A percentile compares a stretch with the other conserved stretches of the same genome.
Evolutionary conservation across 2,888 invertebrate genomes (phyloP).

Genomic region (Sthenelais limicola): DNA sequence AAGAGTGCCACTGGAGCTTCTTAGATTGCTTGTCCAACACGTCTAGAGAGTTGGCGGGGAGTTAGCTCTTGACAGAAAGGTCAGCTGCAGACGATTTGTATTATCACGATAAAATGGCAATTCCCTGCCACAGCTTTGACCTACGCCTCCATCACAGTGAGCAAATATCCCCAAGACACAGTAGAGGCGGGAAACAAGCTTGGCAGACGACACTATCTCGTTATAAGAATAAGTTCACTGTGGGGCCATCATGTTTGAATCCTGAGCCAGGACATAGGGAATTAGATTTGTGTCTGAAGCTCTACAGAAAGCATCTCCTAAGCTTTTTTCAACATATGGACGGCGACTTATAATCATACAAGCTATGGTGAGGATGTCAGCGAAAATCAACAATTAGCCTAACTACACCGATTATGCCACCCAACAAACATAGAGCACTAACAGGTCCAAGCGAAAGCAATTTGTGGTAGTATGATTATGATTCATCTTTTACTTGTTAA

Average conservation of each 20-base stretch:
- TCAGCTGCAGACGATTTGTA: slow-evolving; percentile 19
- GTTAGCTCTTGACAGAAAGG: neutral
- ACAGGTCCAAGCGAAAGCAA: no score
- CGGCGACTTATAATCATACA: no score
- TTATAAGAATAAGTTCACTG: slow-evolving; percentile 28
- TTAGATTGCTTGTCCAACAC: slow-evolving; percentile 3
- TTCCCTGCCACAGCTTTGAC: slow-evolving; percentile 19
- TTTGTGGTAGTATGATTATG: no score
- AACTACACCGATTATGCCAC: no score
- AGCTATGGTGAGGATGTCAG: no score
- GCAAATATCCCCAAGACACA: slow-evolving; percentile 32
- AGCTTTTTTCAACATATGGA: no score
- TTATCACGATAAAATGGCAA: slow-evolving; percentile 36
- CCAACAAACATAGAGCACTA: no score
- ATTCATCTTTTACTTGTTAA: no score
- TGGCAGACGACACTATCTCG: slow-evolving; percentile 26
- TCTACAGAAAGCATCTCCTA: no score
- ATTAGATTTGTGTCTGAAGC: no score
- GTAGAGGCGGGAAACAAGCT: neutral
- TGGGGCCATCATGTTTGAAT: slow-evolving; percentile 26
- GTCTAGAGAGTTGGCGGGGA: neutral
- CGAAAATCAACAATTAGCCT: no score
- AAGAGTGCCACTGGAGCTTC: neutral
- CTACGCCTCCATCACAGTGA: slow-evolving; percentile 14
- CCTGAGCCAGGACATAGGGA: no score